Base-by-base conservation (phyloP, 2,888 invertebrate genomes). In the Drosophila multiciliata region DNA sequence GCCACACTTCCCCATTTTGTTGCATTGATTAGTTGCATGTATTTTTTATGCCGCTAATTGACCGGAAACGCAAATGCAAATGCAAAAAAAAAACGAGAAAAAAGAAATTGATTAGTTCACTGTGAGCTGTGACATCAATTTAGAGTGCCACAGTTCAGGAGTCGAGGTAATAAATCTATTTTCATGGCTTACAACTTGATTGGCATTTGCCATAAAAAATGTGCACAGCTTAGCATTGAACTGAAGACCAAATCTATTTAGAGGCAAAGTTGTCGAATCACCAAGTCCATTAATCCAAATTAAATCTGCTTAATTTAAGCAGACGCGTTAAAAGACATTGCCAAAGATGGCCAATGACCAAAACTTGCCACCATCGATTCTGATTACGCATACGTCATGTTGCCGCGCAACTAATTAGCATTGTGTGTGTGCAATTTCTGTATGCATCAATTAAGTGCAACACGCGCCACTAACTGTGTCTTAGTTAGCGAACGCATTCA, bases 11-110 rank as follows among this genome's bases (percentile, higher is more conserved):
- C 29, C 12, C 54, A 4, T 53, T 54, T 67, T 50, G 38, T 23
- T n/a, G 23, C 45, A 49, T 57, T 73, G 74, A 82, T 82, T 70
- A 72, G 70, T 62, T 48, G 50, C 58, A 63, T 72, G 57, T 58
- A 72, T 68, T 74, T 70, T 64, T 71, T 26, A 59, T 66, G 60
- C 58, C 49, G 57, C 66, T 83, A 84, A 84, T 84, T 87, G 82
- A 77, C 64, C 72, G 79, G 80, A 84, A 84, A 73, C 60, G 58
- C 42, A 64, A 70, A 66, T 55, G 62, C 64, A 73, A 65, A 60
- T n/a, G n/a, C n/a, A 55, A 53, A 59, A 26, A 45, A 23, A 23
- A 52, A 15, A 49, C 20, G 32, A 42, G 32, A 57, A 49, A 52
- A 49, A 48, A 33, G 17, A 64, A 66, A 66, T 66, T 76, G 67